Evolutionary conservation across 2,888 invertebrate species (phyloP), one percentile per base, ranked within the genome.

Genomic region (Lordiphosa andalusiaca): DNA sequence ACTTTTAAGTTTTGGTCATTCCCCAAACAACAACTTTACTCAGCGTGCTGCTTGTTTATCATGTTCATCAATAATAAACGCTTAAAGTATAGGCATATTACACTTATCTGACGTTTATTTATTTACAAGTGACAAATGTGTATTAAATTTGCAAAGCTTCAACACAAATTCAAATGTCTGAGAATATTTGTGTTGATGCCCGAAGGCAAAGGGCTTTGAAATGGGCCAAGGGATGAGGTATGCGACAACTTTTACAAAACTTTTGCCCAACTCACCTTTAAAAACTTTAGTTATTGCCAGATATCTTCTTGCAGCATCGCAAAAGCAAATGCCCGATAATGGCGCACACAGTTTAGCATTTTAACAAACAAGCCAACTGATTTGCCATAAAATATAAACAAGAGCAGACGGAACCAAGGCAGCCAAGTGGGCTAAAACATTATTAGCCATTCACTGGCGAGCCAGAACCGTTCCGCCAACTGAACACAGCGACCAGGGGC

Each of bases 381-480:
- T 67, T 69, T 61, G 52, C 49, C 47, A 36, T 44, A 35, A 61
- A 54, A 53, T 39, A 56, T 53, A 42, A 42, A 60, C 41, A 58
- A 40, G 19, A 41, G 16, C 33, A 50, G 36, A 10, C 21, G 3
- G 16, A 21, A 6, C 21, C n/a, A 7, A 21, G 10, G n/a, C n/a
- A 9, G 64, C 51, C 56, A 62, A 71, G 60, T 58, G 64, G 66
- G 44, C 58, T 48, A 39, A 57, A 68, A 61, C 51, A 52, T 59
- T 67, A 69, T 69, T 61, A 65, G 59, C 66, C 56, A 65, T 53
- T 58, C 58, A 23, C 25, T 21, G 39, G 41, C 12, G 44, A 62
- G 56, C 60, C 61, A 53, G 56, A 69, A 70, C 63, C 56, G 70
- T 74, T 74, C 35, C 59, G 58, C 60, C 48, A 61, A 44, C 42